phyloP scores from a whole-genome alignment of 2,797 vertebrate species.

The Anguilla anguilla region DNA sequence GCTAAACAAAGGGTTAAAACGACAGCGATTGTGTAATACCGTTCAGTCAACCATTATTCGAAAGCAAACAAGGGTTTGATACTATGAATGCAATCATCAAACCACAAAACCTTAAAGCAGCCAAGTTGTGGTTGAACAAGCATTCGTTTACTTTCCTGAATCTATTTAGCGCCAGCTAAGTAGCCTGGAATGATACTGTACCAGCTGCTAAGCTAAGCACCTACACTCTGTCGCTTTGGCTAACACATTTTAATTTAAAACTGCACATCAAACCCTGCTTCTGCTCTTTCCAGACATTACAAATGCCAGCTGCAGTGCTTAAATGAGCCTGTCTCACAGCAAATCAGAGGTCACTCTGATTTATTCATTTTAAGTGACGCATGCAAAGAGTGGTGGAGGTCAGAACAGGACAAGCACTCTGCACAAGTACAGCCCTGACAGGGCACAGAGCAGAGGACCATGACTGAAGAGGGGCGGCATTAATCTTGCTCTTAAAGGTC shows the following conservation, averaged over 20 bases:
- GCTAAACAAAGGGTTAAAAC: background rate
- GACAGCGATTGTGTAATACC: background rate
- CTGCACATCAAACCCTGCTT: background rate
- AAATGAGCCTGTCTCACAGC: conserved; percentile 3
- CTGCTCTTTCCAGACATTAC: conserved; percentile 22
- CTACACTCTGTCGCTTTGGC: background rate
- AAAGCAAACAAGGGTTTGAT: conserved; percentile 40
- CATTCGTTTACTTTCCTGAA: background rate
- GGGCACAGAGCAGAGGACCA: conserved; percentile 19
- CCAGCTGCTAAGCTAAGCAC: background rate
- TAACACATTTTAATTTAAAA: background rate
- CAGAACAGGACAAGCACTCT: conserved; percentile 15
- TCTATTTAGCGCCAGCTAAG: background rate
- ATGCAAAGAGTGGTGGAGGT: background rate
- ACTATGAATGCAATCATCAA: conserved; percentile 31
- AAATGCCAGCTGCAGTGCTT: conserved; percentile 22
- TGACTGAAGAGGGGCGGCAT: background rate
- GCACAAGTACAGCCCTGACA: conserved; percentile 24
- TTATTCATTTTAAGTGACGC: background rate
- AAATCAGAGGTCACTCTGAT: conserved; percentile 28
- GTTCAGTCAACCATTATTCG: conserved; percentile 31
- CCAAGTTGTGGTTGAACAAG: conserved; percentile 34
- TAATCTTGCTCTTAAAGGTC: background rate
- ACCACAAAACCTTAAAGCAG: conserved; percentile 31
- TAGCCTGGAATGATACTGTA: background rate